Conservation (phyloP, 2,888 invertebrate genomes). For the Agelastica alni region DNA sequence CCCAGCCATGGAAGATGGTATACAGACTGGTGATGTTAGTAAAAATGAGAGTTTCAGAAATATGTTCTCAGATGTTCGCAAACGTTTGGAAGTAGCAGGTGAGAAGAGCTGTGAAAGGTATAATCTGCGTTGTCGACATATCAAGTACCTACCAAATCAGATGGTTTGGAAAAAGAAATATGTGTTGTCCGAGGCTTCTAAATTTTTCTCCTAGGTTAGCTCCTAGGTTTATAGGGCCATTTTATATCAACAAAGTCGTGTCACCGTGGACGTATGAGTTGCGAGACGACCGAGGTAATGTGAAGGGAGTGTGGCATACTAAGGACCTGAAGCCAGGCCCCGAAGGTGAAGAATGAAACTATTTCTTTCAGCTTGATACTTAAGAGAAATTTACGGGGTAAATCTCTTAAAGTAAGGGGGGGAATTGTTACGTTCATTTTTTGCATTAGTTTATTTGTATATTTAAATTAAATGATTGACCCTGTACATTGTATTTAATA, state of each 20-base stretch:
- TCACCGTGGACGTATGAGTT: constrained; percentile 23
- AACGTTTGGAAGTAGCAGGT: constrained; percentile 7
- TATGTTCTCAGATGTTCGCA: constrained; percentile 8
- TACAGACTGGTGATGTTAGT: not conserved
- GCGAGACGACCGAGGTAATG: constrained; percentile 11
- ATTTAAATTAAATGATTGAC: too few relatives aligned
- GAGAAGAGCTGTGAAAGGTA: constrained; percentile 8
- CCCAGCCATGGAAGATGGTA: not conserved
- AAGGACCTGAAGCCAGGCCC: constrained; percentile 18
- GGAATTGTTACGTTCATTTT: constrained; percentile 5
- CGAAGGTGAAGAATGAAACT: not conserved
- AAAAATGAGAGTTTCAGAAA: constrained; percentile 10
- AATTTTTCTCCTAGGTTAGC: constrained; percentile 15
- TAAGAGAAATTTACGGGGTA: not conserved
- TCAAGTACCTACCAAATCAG: constrained; percentile 10
- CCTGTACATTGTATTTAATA: too few relatives aligned
- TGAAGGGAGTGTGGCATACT: constrained; percentile 19
- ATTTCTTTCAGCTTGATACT: not conserved
- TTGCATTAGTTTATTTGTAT: not conserved
- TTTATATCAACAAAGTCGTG: constrained; percentile 3
- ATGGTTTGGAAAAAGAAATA: constrained; percentile 14
- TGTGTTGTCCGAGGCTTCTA: constrained; percentile 13
- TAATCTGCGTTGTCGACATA: constrained; percentile 14
- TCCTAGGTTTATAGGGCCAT: constrained; percentile 19
- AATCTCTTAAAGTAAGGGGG: constrained; percentile 9